Base-by-base conservation (phyloP, 2,797 vertebrate genomes). In the Tenualosa ilisha region DNA sequence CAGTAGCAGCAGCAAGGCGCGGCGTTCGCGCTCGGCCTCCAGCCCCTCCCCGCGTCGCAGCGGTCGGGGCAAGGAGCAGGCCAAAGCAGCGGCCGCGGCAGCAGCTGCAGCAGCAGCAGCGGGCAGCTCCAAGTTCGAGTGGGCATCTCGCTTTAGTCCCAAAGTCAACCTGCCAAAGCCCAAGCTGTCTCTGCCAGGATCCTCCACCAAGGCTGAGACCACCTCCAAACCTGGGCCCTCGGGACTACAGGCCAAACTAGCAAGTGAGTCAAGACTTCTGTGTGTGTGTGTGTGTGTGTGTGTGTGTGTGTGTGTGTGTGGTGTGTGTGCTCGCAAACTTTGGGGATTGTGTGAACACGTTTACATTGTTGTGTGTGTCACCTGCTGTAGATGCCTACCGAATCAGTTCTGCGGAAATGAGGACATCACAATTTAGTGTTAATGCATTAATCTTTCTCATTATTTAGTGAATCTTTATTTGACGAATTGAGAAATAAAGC, bases 151-250 rank as follows among this genome's bases (percentile, higher is more conserved):
- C 88, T 99, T 99, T 91, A 99, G 97, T 94, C 97, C 98, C 84
- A 99, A 99, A 97, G 98, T 99, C 92, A 99, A 98, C 94, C 96
- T 99, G 93, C 97, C 98, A 95, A 99, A 99, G 97, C 97, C 98
- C 93, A 99, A 99, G 96, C 96, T 99, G 94, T 98, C 98, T 95
- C 96, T 99, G 88, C 97, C 98, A 81, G 98, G 98, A 93, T 98
- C 98, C 92, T 99, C 98, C 91, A 99, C 98, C 91, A 99, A 99
- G 94, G 96, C 98, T n/a, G 98, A 99, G 94, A 95, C 97, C 88
- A 98, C 98, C 92, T 98, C 98, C 93, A 99, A 99, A 96, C 97
- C 98, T 96, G 98, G 98, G 95, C 98, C 98, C 91, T 99, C 98
- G 90, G 98, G 98, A 97, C 95, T 99, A 90, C 98, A 99, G 95